Conservation (phyloP, 2,113 vertebrate genomes). For the Lamprologus callipterus region DNA sequence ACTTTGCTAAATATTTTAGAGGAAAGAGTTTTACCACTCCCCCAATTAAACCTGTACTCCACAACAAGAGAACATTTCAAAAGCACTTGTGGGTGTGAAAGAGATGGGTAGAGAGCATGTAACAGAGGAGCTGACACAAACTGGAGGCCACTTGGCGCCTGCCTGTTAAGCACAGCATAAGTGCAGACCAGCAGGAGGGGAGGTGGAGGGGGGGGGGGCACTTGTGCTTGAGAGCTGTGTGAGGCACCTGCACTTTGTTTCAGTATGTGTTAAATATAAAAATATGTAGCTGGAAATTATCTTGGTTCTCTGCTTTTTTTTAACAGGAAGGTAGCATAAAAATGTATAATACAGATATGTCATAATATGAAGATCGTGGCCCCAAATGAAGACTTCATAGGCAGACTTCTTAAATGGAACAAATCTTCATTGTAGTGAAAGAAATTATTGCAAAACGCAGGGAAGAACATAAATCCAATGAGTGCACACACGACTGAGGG, state of each 20-base stretch:
- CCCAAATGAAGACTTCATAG: neutral
- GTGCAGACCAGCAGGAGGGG: neutral
- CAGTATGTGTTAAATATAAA: neutral
- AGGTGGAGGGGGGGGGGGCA: neutral
- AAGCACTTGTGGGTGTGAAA: neutral
- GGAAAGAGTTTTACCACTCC: neutral
- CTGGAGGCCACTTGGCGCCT: neutral
- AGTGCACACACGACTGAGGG: neutral
- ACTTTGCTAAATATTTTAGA: neutral
- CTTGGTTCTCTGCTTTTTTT: neutral
- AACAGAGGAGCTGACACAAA: neutral
- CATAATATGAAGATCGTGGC: neutral
- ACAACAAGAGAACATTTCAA: neutral
- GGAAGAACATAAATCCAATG: rapidly evolving
- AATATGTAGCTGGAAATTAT: neutral
- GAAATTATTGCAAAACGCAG: neutral
- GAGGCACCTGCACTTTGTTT: neutral
- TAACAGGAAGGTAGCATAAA: neutral
- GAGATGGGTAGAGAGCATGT: neutral
- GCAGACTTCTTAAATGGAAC: neutral
- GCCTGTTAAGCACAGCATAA: neutral
- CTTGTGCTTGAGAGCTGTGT: too few species aligned
- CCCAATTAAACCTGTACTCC: neutral
- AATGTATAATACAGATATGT: neutral
- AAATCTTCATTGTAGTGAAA: neutral